phyloP scores from a whole-genome alignment of 2,888 invertebrate genomes.

The Caradrina clavipalpis region DNA sequence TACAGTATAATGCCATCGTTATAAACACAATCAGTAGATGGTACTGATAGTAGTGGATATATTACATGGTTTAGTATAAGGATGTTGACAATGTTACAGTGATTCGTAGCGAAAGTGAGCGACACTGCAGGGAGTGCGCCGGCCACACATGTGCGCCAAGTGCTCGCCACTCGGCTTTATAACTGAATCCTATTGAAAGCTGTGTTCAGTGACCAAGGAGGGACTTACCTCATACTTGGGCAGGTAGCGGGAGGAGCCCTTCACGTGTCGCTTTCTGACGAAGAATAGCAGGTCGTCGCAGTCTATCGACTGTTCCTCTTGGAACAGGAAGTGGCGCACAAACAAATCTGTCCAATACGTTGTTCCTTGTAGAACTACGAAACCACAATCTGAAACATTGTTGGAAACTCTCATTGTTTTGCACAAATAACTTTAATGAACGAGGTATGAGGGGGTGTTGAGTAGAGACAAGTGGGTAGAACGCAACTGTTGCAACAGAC shows the following conservation, averaged over 20 bases:
- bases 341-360: conserved; percentile 99
- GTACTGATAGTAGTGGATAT: background rate
- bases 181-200: background rate
- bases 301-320: conserved; percentile 96
- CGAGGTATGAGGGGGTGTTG: conserved; percentile 7
- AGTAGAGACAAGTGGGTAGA: background rate
- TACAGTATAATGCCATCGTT: conserved; percentile 4
- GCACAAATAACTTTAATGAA: conserved; percentile 20
- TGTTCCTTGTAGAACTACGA: conserved; percentile 97
- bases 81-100: no score
- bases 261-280: conserved; percentile 97
- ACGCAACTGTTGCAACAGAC: conserved; percentile 3
- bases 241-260: conserved; percentile 96
- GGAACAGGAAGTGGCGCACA: conserved; percentile 97
- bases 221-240: conserved; percentile 96
- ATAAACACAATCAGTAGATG: conserved; percentile 13
- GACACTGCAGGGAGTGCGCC: background rate
- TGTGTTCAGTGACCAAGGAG: background rate
- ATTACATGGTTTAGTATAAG: no score
- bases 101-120: background rate
- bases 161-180: background rate
- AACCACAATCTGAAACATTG: conserved; percentile 94
- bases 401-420: conserved; percentile 22
- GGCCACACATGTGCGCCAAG: background rate
- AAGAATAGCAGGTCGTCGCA: conserved; percentile 98